Base-by-base conservation (phyloP, 2,888 invertebrate genomes). In the Orthosia gracilis region DNA sequence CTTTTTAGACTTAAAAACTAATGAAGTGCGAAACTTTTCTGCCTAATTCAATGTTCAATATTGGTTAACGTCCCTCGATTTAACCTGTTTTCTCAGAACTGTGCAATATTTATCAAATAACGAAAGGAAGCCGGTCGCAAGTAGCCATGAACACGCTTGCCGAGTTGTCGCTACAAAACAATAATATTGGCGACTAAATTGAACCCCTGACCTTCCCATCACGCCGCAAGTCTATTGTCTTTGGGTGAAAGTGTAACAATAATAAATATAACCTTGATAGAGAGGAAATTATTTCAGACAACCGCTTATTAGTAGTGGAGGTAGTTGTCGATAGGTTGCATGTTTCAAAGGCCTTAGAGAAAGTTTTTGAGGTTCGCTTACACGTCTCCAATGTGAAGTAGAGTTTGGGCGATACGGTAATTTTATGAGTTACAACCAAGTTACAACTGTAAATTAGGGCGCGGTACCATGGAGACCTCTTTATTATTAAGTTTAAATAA, bases 211-310 rank as follows among this genome's bases (percentile, higher is more conserved):
- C 80, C 84, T 84, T 84, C 75, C 69, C 59, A 58, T 52, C 59
- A 55, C 47, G 50, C 31, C 13, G 63, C 4, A 9, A 13, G 58
- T 7, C 80, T 64, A 74, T 84, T 80, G 84, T 84, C 58, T 73
- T 67, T 17, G 18, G 50, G 75, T 67, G 84, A 81, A 81, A 74
- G 84, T 69, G 59, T 52, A 64, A 69, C 80, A 50, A 80, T 84
- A 80, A 69, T 67, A 67, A 80, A 73, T 62, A 73, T 74, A 80
- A 67, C 84, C 84, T 81, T 81, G 84, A 57, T 49, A 67, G 55
- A 63, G 69, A 31, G 52, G 67, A 63, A 64, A 67, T 78, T 58
- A 62, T 59, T 76, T 31, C 45, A 57, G 54, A 55, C 52, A 68
- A 55, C 55, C 17, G 45, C 15, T 40, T 49, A 73, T 26, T 59